Base-by-base conservation (phyloP, 2,113 vertebrate genomes). In the Notarius lentiginosus region DNA sequence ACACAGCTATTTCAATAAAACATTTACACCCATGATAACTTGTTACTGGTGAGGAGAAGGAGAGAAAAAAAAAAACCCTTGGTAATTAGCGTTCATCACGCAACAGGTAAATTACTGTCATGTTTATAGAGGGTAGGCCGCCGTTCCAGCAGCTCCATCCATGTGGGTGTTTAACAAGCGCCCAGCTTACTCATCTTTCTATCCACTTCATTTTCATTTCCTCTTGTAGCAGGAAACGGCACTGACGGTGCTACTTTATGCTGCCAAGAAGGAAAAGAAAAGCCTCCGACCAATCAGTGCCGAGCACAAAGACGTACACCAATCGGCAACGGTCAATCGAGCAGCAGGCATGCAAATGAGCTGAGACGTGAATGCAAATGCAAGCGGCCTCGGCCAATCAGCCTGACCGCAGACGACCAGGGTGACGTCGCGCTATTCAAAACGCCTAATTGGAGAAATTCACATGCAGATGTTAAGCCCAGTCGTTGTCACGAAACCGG, bases 131-230 rank as follows among this genome's bases (percentile, higher is more conserved):
- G 81, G 80, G 56, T 79, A 65, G 65, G 65, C 82, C 27, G 18
- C 27, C 73, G 85, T 88, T 86, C 73, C 72, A 81, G 87, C 66
- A 65, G 75, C 79, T 80, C 24, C 60, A 41, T 80, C 24, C 60
- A 41, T 18, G 89, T 89, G 91, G 91, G 91, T 30, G 88, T 87
- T 72, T 73, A 70, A 87, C 85, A 87, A 86, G 86, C 82, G 76
- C 85, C 89, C 85, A 65, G 87, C 85, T 91, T 76, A 79, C 88
- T 85, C 85, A 65, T 88, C 85, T 91, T 76, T 82, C 88, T 85
- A 80, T 89, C 86, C 88, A 81, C 88, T 89, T 91, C 84, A 87
- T 90, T 90, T 87, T 89, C 89, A 83, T 87, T 82, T 63, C 79
- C 86, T 84, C 84, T 84, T 85, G 7, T 53, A 83, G 80, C 83